Conservation (phyloP, 2,888 invertebrate genomes). For the Pharmacophagus antenor region DNA sequence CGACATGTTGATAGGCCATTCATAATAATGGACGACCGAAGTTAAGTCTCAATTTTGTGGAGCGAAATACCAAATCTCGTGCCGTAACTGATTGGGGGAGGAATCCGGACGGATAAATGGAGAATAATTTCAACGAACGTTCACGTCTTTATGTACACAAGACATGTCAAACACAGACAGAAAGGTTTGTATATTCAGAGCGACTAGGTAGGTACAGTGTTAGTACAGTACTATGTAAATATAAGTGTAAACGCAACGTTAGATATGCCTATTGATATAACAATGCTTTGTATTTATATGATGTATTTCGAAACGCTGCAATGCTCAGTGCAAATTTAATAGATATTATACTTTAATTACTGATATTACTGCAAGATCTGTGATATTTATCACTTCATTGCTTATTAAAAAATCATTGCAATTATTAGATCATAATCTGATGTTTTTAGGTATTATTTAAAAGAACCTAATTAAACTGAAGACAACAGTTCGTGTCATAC, state of each 20-base stretch:
- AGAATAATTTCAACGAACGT: conserved; percentile 64
- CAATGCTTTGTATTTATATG: conserved; percentile 33
- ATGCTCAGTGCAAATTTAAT: conserved; percentile 7
- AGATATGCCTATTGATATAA: conserved; percentile 44
- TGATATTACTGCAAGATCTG: background rate
- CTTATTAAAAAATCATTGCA: too few species aligned
- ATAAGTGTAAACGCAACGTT: conserved; percentile 49
- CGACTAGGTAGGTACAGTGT: conserved; percentile 49
- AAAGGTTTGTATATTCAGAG: conserved; percentile 53
- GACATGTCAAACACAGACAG: conserved; percentile 52
- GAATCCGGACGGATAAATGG: conserved; percentile 64
- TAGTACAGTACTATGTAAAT: conserved; percentile 49
- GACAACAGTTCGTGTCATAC: too few species aligned
- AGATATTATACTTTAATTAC: background rate
- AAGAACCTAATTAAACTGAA: too few species aligned
- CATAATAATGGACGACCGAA: conserved; percentile 37
- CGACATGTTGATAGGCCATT: conserved; percentile 22
- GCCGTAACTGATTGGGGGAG: conserved; percentile 61
- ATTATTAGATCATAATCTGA: too few species aligned
- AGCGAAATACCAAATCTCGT: conserved; percentile 48
- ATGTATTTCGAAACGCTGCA: conserved; percentile 30
- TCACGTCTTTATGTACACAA: conserved; percentile 64
- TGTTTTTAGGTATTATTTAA: too few species aligned
- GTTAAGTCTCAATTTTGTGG: conserved; percentile 43
- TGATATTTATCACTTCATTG: too few species aligned